These are phyloP conservation scores for Propithecus coquereli DNA, from an alignment of 2,113 vertebrate species.

Conservation along the genomic window DNA sequence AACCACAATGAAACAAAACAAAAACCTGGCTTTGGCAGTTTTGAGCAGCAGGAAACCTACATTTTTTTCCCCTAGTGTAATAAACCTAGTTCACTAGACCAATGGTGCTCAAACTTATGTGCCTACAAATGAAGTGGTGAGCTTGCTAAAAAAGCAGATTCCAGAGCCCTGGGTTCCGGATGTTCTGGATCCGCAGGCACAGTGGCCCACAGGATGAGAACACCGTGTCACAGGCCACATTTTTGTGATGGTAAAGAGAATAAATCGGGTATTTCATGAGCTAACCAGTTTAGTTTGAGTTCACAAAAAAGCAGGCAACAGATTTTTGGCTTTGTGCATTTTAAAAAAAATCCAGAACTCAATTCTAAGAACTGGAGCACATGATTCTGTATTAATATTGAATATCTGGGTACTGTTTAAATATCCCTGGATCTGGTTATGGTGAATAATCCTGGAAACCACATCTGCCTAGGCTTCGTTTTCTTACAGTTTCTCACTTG, in stretches of 20 bases:
- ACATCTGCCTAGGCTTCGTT: neutral
- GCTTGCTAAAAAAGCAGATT: neutral
- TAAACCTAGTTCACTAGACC: neutral
- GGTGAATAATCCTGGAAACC: neutral
- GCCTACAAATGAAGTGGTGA: neutral
- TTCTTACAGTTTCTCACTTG: neutral
- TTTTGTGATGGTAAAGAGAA: neutral
- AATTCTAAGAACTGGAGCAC: neutral
- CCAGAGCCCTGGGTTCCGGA: neutral
- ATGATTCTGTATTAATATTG: neutral
- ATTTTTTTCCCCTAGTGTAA: neutral
- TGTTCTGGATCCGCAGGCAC: too few relatives aligned
- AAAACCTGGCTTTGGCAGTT: neutral
- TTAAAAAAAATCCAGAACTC: neutral
- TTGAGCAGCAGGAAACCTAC: neutral
- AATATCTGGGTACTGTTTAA: neutral
- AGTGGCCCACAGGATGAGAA: neutral
- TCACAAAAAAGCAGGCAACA: neutral
- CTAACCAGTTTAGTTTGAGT: neutral
- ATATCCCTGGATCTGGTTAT: neutral
- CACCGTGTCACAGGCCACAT: neutral
- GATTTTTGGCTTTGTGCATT: neutral
- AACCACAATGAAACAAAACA: neutral
- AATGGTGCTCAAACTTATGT: neutral
- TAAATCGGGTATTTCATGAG: neutral